Conservation (phyloP, 2,888 invertebrate genomes). For the Diplazon laetatorius region DNA sequence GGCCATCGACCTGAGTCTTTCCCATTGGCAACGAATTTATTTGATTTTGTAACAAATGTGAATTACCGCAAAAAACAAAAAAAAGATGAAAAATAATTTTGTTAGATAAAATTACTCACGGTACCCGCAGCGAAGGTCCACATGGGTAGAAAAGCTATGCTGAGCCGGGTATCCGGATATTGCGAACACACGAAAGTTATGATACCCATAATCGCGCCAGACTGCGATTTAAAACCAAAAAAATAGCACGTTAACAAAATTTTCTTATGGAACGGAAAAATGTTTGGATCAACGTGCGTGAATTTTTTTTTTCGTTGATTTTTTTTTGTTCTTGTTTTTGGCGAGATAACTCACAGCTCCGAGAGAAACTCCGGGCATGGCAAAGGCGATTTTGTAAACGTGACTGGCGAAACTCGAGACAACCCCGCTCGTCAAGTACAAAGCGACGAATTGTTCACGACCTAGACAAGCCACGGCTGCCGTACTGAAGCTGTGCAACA, state of each 20-base stretch:
- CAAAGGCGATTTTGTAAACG: constrained; percentile 88
- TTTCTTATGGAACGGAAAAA: too few relatives aligned
- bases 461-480: constrained; percentile 90
- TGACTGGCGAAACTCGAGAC: constrained; percentile 94
- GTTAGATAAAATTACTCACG: constrained; percentile 84
- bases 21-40: too few relatives aligned
- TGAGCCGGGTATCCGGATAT: constrained; percentile 94
- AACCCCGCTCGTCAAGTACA: constrained; percentile 95
- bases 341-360: constrained; percentile 93
- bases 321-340: background rate
- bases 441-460: constrained; percentile 94
- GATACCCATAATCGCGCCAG: constrained; percentile 97
- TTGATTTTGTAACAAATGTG: constrained; percentile 11
- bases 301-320: background rate
- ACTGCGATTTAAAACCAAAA: constrained; percentile 85
- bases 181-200: constrained; percentile 93
- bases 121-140: constrained; percentile 93
- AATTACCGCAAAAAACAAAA: background rate
- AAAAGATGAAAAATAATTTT: background rate
- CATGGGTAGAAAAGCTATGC: constrained; percentile 95
- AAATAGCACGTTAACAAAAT: too few relatives aligned
- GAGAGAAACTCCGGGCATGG: constrained; percentile 90
- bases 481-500: constrained; percentile 92
- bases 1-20: too few relatives aligned
- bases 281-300: too few relatives aligned